Evolutionary conservation across 2,113 vertebrate genomes (phyloP), one percentile per base, ranked within the genome.

Genomic region (Nesogale talazaci): DNA sequence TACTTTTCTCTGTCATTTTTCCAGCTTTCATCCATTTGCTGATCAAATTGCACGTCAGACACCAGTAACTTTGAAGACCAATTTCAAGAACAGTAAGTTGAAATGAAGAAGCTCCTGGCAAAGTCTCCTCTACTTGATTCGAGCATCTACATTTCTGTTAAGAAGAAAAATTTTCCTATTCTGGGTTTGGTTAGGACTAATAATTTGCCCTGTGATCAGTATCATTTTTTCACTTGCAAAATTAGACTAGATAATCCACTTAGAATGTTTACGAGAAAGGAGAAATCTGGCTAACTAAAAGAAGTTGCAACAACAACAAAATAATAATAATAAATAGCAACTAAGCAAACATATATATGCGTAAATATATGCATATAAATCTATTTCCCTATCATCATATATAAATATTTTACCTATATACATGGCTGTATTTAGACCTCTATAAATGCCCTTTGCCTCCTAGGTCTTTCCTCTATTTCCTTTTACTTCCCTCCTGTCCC

Each of bases 1-100:
- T 93, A 75, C 31, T 84, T 81, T 89, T 65, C 81, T 65, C 82
- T 93, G 82, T 93, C 94, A 93, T 86, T 93, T 61, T 95, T 96
- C 80, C 89, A 75, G 76, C 46, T 92, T 84, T 95, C 46, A 75
- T 25, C 56, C 61, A 95, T 96, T 95, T 94, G 77, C 72, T 46
- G 75, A 88, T 83, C 81, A 93, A 96, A 96, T 90, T 94, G 74
- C 80, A 93, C 31, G 77, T 91, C 72, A 88, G 85, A 77, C 23
- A 89, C 15, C 40, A 82, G 61, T 77, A 88, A 94, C 61, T 80
- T 34, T 88, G 88, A 88, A 81, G 22, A 86, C 56, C 86, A 88
- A 67, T 94, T 94, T 88, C 65, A 78, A 81, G 38, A 27, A 83
- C 38, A 88, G 72, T 59, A 46, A 78, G 77, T 82, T 88, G 82